Conservation (phyloP, 2,797 vertebrate genomes). For the Mormyrops attenuatus region DNA sequence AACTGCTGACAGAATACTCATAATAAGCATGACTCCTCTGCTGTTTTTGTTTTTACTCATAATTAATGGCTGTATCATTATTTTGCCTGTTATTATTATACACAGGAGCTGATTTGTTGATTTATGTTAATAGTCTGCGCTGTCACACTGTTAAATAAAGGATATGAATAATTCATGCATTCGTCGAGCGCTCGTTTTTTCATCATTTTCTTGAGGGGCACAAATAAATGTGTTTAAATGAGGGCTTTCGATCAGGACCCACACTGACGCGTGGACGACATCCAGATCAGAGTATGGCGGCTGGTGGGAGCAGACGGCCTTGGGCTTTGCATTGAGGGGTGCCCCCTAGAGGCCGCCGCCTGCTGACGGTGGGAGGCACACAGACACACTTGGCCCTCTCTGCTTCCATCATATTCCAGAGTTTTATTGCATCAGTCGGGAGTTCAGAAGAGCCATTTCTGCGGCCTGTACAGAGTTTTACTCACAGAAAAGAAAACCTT, state of each 20-base stretch:
- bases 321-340: background rate
- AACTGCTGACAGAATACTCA: background rate
- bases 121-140: background rate
- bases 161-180: slow-evolving; percentile 1
- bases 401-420: slow-evolving; percentile 34
- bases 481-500: slow-evolving; percentile 46
- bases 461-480: slow-evolving; percentile 55
- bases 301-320: background rate
- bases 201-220: background rate
- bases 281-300: background rate
- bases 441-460: slow-evolving; percentile 58
- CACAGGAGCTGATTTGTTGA: background rate
- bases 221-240: background rate
- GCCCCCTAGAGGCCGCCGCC: background rate
- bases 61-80: background rate
- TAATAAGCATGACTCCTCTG: background rate
- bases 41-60: background rate
- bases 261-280: background rate
- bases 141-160: background rate
- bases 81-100: background rate
- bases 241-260: background rate
- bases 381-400: background rate
- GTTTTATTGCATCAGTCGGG: slow-evolving; percentile 72
- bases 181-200: background rate
- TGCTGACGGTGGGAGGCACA: background rate